phyloP scores from a whole-genome alignment of 1,140 invertebrate species.

The Leptoteleia sp. region DNA sequence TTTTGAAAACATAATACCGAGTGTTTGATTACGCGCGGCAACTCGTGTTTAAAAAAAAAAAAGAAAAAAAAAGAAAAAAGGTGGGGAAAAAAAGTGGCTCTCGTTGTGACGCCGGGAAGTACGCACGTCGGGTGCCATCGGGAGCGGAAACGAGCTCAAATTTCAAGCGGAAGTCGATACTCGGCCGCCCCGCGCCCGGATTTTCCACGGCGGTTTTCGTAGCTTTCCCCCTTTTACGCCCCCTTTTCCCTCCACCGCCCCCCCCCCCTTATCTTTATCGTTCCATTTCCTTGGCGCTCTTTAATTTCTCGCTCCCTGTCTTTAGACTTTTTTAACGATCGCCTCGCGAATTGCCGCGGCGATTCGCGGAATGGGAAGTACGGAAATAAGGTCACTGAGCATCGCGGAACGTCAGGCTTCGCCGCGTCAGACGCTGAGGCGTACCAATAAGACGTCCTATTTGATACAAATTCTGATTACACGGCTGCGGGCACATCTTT shows the following conservation, averaged over 20 bases:
- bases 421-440: slow-evolving; percentile 7
- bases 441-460: neutral
- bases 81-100: too few species aligned
- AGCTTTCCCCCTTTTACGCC: neutral
- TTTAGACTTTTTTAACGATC: slow-evolving; percentile 45
- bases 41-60: slow-evolving; percentile 54
- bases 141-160: slow-evolving; percentile 68
- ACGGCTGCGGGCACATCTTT: too few species aligned
- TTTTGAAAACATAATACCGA: slow-evolving; percentile 27
- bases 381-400: slow-evolving; percentile 74
- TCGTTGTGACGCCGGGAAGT: slow-evolving; percentile 34
- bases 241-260: neutral
- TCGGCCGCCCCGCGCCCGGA: slow-evolving; percentile 15
- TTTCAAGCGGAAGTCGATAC: slow-evolving; percentile 67
- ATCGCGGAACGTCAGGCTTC: slow-evolving; percentile 54
- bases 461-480: neutral
- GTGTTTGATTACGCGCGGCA: slow-evolving; percentile 42
- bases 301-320: slow-evolving; percentile 16
- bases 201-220: slow-evolving; percentile 34
- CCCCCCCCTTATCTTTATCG: too few species aligned
- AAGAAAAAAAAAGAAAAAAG: too few species aligned
- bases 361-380: slow-evolving; percentile 51
- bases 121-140: slow-evolving; percentile 31
- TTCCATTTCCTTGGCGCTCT: slow-evolving; percentile 6
- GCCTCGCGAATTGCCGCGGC: slow-evolving; percentile 38